Conservation (phyloP, 2,113 vertebrate genomes). For the Mesembrinibis cayennensis region DNA sequence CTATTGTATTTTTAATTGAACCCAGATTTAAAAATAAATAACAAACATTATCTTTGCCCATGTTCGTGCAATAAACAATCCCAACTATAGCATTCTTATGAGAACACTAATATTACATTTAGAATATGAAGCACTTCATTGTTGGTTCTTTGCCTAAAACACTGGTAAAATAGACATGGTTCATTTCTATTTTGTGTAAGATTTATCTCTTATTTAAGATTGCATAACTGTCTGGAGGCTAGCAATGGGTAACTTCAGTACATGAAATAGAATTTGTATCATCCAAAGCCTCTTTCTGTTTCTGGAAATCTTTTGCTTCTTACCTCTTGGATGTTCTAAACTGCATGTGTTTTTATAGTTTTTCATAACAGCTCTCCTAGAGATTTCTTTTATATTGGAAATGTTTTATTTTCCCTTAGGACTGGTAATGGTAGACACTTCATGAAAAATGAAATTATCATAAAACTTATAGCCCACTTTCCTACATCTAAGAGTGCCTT, state of each 20-base stretch:
- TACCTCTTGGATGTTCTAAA: background rate
- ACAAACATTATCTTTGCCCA: background rate
- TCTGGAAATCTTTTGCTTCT: background rate
- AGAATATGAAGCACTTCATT: background rate
- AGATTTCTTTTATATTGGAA: background rate
- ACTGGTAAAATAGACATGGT: background rate
- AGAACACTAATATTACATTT: background rate
- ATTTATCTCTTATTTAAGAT: background rate
- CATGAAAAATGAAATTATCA: background rate
- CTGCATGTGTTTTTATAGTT: background rate
- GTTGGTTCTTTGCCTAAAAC: background rate
- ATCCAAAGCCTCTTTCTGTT: background rate
- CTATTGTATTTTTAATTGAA: conserved; percentile 29
- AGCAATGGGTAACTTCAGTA: background rate
- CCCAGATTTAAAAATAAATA: background rate
- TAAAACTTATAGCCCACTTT: background rate
- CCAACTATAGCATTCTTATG: background rate
- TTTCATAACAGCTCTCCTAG: background rate
- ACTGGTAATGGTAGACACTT: background rate
- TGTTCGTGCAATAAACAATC: background rate
- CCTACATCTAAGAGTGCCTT: background rate
- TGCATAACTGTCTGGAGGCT: background rate
- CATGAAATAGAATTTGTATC: background rate
- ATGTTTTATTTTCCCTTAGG: background rate
- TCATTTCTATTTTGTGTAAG: background rate